phyloP scores from a whole-genome alignment of 2,797 vertebrate species.

The Gymnodraco acuticeps region DNA sequence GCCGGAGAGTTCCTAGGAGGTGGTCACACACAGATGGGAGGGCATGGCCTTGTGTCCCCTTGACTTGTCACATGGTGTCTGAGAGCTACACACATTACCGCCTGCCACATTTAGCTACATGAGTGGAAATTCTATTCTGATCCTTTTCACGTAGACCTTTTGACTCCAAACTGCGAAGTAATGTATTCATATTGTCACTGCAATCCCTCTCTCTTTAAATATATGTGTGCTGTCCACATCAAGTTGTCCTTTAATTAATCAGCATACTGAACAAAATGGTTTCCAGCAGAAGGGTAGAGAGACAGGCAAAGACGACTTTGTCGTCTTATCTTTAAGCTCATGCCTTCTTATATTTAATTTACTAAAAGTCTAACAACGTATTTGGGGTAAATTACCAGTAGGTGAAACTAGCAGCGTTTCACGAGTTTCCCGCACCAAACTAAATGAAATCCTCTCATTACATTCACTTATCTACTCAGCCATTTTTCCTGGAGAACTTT shows the following conservation, averaged over 20 bases:
- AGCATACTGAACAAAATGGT: not conserved
- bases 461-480: not conserved
- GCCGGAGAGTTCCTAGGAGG: constrained; percentile 11
- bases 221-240: constrained; percentile 13
- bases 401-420: not conserved
- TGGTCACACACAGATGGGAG: constrained; percentile 33
- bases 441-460: not conserved
- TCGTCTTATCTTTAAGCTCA: constrained; percentile 14
- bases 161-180: not conserved
- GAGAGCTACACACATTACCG: not conserved
- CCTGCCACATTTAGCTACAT: constrained; percentile 35
- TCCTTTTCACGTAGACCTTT: constrained; percentile 17
- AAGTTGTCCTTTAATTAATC: constrained; percentile 36
- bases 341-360: not conserved
- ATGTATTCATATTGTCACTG: not conserved
- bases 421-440: not conserved
- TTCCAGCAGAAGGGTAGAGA: constrained; percentile 18
- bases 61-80: constrained; percentile 10
- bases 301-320: constrained; percentile 23
- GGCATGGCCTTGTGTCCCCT: constrained; percentile 45
- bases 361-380: not conserved
- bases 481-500: no score
- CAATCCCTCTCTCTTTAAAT: not conserved
- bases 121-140: constrained; percentile 36
- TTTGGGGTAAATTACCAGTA: not conserved